Evolutionary conservation across 2,113 vertebrate genomes (phyloP).

Genomic region (Bubo blakistoni): DNA sequence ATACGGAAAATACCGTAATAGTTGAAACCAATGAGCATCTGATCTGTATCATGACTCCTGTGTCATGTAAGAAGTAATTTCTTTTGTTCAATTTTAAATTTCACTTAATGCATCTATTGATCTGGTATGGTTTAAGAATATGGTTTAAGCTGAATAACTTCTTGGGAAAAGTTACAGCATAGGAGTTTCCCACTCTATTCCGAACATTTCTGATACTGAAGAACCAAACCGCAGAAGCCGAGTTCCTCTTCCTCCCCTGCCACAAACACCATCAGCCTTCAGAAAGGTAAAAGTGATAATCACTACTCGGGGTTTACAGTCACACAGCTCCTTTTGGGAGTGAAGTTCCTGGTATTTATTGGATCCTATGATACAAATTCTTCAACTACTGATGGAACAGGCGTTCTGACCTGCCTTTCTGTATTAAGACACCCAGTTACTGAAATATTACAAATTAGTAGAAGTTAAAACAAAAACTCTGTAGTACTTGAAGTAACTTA

Average conservation of each 20-base stretch:
- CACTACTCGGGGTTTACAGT: neutral
- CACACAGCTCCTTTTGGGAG: neutral
- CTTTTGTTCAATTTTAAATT: neutral
- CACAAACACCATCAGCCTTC: neutral
- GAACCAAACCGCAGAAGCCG: neutral
- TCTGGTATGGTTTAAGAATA: neutral
- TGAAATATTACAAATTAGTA: neutral
- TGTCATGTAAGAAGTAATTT: rapidly evolving
- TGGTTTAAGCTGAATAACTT: neutral
- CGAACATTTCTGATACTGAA: neutral
- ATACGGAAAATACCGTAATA: neutral
- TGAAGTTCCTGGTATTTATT: neutral
- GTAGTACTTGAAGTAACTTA: neutral
- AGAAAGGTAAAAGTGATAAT: neutral
- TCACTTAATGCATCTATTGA: neutral
- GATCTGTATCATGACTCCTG: rapidly evolving
- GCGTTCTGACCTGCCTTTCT: neutral
- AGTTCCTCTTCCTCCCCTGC: neutral
- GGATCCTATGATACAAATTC: neutral
- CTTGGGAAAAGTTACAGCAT: neutral
- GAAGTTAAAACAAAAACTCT: neutral
- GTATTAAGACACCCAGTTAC: neutral
- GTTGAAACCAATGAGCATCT: neutral
- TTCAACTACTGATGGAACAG: neutral
- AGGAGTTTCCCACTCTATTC: rapidly evolving